Percentiles rank a stretch among this genome's conserved stretches.
Evolutionary conservation across 2,797 vertebrate species (phyloP).

Genomic region (Dryobates pubescens): DNA sequence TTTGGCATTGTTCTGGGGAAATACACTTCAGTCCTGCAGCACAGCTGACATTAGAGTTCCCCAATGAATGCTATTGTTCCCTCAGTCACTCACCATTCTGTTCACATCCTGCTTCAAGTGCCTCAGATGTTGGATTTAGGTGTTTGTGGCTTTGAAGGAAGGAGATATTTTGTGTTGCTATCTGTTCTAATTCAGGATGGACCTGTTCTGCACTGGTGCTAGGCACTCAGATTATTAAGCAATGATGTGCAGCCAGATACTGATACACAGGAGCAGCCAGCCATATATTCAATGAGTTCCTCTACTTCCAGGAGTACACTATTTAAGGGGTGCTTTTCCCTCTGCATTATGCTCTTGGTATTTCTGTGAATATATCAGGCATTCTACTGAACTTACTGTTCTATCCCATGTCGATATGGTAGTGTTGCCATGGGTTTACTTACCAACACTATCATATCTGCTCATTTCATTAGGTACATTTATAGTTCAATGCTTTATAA

Average conservation of each 20-base stretch:
- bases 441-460: neutral
- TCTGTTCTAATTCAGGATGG: neutral
- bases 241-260: neutral
- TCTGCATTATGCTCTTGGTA: neutral
- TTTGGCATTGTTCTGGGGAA: neutral
- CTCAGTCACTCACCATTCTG: neutral
- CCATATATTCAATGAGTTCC: neutral
- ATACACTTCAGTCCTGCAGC: neutral
- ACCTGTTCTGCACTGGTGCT: neutral
- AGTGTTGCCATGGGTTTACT: neutral
- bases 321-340: neutral
- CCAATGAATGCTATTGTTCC: neutral
- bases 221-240: neutral
- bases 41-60: neutral
- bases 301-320: neutral
- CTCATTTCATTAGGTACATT: neutral
- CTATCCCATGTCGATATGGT: neutral
- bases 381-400: neutral
- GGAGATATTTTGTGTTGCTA: neutral
- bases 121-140: constrained; percentile 3
- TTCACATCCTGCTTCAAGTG: neutral
- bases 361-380: neutral
- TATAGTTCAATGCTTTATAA: neutral
- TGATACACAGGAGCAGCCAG: neutral
- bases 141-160: neutral